Evolutionary conservation across 1,140 invertebrate species (phyloP).

Genomic region (Hypothenemus hampei): DNA sequence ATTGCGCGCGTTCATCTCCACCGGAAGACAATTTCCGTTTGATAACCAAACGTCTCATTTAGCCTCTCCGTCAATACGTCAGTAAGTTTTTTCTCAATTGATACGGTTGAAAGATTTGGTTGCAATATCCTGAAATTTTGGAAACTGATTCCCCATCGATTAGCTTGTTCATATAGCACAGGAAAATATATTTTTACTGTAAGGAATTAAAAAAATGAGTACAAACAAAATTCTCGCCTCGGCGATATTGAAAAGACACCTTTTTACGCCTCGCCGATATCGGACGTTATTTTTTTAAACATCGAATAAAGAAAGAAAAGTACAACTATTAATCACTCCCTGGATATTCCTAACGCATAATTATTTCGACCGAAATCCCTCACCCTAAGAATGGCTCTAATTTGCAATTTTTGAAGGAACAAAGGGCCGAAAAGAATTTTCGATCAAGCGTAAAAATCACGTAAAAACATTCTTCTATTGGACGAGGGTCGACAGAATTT

Average conservation of each 20-base stretch:
- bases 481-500: conserved; percentile 26
- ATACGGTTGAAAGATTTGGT: no score
- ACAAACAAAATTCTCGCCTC: conserved; percentile 12
- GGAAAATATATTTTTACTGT: no score
- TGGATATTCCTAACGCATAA: conserved; percentile 23
- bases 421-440: conserved; percentile 22
- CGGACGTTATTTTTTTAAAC: conserved; percentile 9
- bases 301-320: conserved; percentile 20
- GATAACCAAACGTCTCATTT: conserved; percentile 45
- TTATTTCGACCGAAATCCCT: conserved; percentile 25
- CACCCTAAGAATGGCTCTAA: conserved; percentile 23
- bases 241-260: conserved; percentile 5
- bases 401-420: conserved; percentile 28
- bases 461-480: conserved; percentile 27
- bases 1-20: conserved; percentile 28
- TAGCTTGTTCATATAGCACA: no score
- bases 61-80: conserved; percentile 33
- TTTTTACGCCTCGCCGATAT: conserved; percentile 2
- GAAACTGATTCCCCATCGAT: no score
- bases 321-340: conserved; percentile 21
- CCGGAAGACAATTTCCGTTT: conserved; percentile 40
- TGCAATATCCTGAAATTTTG: no score
- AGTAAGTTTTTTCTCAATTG: conserved; percentile 31
- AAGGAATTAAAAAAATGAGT: no score
- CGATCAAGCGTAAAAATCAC: conserved; percentile 29